phyloP scores from a whole-genome alignment of 2,113 vertebrate genomes.

The Tricholaema leucomelas region DNA sequence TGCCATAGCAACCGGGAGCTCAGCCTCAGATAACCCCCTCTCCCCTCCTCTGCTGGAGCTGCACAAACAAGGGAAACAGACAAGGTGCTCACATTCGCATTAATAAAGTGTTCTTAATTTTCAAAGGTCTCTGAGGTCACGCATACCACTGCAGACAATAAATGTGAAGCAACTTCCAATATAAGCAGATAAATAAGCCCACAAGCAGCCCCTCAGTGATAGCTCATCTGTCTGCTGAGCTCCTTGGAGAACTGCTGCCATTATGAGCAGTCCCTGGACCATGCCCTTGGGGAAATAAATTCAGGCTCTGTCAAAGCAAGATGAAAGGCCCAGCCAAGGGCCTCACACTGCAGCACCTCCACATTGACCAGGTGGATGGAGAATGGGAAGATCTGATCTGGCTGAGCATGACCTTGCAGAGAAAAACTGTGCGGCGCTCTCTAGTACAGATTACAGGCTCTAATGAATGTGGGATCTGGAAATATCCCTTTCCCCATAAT shows the following conservation, averaged over 20 bases:
- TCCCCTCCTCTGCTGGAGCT: not conserved
- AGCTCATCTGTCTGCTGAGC: not conserved
- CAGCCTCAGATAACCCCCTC: not conserved
- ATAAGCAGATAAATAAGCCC: constrained; percentile 1
- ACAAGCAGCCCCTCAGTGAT: not conserved
- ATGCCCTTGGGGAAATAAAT: not conserved
- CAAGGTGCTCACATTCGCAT: not conserved
- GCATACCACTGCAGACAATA: not conserved
- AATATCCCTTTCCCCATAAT: not conserved
- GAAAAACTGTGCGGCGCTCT: not conserved
- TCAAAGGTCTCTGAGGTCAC: not conserved
- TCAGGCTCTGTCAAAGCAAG: not conserved
- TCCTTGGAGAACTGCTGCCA: not conserved
- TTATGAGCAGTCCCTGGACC: not conserved
- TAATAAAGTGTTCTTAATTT: constrained; percentile 44
- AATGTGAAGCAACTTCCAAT: constrained; percentile 5
- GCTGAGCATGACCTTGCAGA: accelerated
- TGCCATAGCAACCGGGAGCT: constrained; percentile 48
- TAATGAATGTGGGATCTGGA: not conserved
- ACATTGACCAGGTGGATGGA: not conserved
- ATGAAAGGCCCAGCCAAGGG: not conserved
- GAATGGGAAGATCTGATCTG: not conserved
- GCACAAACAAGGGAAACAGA: not conserved
- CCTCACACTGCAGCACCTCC: not conserved
- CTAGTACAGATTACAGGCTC: not conserved